Base-by-base conservation (phyloP, 2,113 vertebrate genomes). In the Esox niger region DNA sequence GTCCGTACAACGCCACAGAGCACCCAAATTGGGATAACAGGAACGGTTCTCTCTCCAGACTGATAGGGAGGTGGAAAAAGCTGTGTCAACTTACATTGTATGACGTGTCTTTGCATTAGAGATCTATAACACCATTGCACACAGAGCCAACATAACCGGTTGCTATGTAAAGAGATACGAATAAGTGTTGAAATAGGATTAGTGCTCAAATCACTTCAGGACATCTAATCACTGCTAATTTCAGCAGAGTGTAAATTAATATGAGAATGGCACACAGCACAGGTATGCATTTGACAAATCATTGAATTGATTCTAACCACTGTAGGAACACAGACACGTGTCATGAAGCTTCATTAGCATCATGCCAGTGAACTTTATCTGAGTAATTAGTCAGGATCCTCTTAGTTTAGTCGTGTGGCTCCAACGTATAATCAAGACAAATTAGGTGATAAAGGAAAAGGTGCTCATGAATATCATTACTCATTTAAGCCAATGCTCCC, bases 351-450 rank as follows among this genome's bases (percentile, higher is more conserved):
- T 69, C 38, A 76, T 52, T 67, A 52, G 31, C 55, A 54, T 75
- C 38, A 68, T 66, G 52, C 62, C 52, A 33, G 57, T 75, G 58
- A 63, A 52, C 35, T 10, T 66, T 64, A 47, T 9, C 52, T 52
- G 29, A 49, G 70, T 26, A 65, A 57, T 13, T 47, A 72, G 32
- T 26, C 25, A 27, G 63, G n/a, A 66, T 68, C 35, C 29, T 62
- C 38, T 55, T 55, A n/a, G 62, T 62, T 75, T 79, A 68, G 21
- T 38, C 46, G 58, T 55, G 69, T 26, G 33, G 71, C n/a, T 62
- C 62, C 10, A 30, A 47, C 74, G n/a, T 65, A n/a, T n/a, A 64
- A 75, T 26, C 0, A 25, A 59, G 38, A 43, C 15, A 23, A 57
- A 73, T 65, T 38, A 65, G 6, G 26, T 62, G 33, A 15, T 46